Evolutionary conservation across 2,888 invertebrate species (phyloP), one percentile per base, ranked within the genome.

Genomic region (Zelleria hepariella): DNA sequence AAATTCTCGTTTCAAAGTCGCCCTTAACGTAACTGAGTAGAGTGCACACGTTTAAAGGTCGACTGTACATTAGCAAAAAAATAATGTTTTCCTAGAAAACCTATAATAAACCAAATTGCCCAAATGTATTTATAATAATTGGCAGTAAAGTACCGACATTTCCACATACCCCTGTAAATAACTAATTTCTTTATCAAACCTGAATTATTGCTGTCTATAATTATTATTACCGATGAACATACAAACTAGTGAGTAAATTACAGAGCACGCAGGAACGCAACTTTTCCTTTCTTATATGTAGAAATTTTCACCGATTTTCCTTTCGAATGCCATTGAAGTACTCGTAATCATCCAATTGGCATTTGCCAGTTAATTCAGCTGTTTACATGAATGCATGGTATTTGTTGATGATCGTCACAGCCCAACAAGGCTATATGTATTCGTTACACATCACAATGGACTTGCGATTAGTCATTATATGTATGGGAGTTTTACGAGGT

Each of bases 181-280:
- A 21, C n/a, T 53, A 53, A 53, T 53, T 21, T 21, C 53, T 25
- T 24, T 53, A 53, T 53, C n/a, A 53, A 53, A 25, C 53, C 53
- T 5, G 54, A 15, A 23, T 15, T 42, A 15, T 10, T 10, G 32
- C 32, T 42, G 32, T 42, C 32, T 42, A 42, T 42, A 42, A 42
- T 42, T 42, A 42, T n/a, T n/a, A n/a, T n/a, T n/a, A n/a, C n/a
- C n/a, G 15, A 42, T 10, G 32, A 15, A 42, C 32, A 15, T 42
- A 15, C 15, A 15, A 42, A 15, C 32, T 10, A 42, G 32, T 42
- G 32, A 42, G 32, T 42, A 42, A 42, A 42, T 42, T 42, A 42
- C 15, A 42, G 32, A 42, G 32, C 2, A 42, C 32, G 15, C 15
- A 42, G 32, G 10, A 15, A 42, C 10, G 10, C 32, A 10, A 15